Evolutionary conservation across 2,113 vertebrate genomes (phyloP).

Genomic region (Lophochroa leadbeateri): DNA sequence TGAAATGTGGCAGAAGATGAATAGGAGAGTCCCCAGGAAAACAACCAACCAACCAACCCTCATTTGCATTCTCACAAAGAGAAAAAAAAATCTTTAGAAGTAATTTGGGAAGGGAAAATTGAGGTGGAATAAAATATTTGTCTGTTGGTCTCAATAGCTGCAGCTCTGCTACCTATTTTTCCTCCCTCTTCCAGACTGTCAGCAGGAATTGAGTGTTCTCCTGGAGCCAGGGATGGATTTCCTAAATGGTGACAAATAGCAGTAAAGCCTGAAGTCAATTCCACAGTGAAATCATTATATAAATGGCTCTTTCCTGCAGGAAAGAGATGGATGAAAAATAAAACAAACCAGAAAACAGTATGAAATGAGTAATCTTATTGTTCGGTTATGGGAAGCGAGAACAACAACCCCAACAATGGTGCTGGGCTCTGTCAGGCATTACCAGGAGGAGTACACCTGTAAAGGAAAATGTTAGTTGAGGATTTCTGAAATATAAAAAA

Average conservation of each 20-base stretch:
- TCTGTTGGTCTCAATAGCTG: not conserved
- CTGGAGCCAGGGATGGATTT: slow-evolving; percentile 39
- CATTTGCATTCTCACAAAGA: not conserved
- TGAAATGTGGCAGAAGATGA: not conserved
- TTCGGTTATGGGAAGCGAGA: not conserved
- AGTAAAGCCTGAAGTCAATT: slow-evolving; percentile 22
- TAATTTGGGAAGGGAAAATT: not conserved
- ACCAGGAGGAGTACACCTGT: accelerated
- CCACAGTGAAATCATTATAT: not conserved
- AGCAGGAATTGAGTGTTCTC: slow-evolving; percentile 15
- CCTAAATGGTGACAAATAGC: slow-evolving; percentile 39
- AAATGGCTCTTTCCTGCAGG: slow-evolving; percentile 22
- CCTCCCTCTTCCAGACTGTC: not conserved
- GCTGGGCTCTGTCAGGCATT: not conserved
- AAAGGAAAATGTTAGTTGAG: not conserved
- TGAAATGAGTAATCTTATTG: not conserved
- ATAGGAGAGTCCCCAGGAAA: not conserved
- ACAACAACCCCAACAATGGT: not conserved
- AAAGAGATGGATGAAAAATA: slow-evolving; percentile 1
- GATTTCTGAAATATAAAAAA: not conserved
- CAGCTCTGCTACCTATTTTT: slow-evolving; percentile 8
- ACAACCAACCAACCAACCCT: not conserved
- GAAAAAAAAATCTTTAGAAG: not conserved
- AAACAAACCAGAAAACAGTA: not conserved
- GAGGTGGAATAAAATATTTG: slow-evolving; percentile 18